Base-by-base conservation (phyloP, 2,113 vertebrate genomes). In the Miniopterus natalensis region DNA sequence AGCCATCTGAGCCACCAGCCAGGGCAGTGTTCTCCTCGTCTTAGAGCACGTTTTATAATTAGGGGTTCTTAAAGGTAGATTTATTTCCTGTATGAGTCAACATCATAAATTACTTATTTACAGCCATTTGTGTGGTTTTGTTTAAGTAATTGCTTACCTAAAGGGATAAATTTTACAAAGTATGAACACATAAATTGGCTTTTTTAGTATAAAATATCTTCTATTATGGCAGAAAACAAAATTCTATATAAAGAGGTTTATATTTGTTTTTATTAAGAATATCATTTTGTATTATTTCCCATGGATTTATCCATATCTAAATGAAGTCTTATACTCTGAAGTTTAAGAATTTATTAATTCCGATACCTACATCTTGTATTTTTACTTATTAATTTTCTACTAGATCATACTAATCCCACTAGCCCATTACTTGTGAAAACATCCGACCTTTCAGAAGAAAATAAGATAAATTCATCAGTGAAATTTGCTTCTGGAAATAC, bases 341-440 rank as follows among this genome's bases (percentile, higher is more conserved):
- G n/a, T 90, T 84, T 73, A 57, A 63, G 13, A 77, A 85, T 74
- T 88, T 81, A 75, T 90, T 57, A 42, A 68, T 92, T 84, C 66
- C 94, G 9, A 57, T 89, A 77, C 57, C 23, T 93, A 0, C 51
- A 23, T 75, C 65, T 87, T 94, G 0, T 88, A 71, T 92, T 91
- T 95, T 94, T 90, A 81, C 42, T 36, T 94, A n/a, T 74, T 92
- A 80, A 96, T 97, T 97, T 79, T 80, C 42, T 63, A 90, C 49
- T 95, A 99, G 99, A 99, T 98, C 99, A 99, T 96, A 98, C 99
- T 95, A 99, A 99, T 97, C 99, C 99, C 8, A 99, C 99, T 66
- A 99, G 99, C 97, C 99, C 99, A 27, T 98, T 99, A 83, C 98
- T 99, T 97, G 98, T 98, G 86, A 99, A 99, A 97, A 98, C 99